These are phyloP conservation scores for Esox niger DNA, from an alignment of 2,113 vertebrate species.

Conservation along the genomic window DNA sequence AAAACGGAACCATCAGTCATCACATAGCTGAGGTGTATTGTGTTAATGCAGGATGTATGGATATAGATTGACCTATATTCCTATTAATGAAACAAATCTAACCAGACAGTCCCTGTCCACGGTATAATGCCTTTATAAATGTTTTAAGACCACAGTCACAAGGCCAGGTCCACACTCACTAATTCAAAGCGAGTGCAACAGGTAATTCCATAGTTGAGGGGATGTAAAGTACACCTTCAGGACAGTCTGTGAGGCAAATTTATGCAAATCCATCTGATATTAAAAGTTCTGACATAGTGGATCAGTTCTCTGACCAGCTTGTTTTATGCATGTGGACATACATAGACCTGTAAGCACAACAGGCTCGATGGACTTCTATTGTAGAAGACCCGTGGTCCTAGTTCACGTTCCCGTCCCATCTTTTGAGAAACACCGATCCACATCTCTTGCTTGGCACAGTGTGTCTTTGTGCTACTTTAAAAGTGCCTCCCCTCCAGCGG, in stretches of 20 bases:
- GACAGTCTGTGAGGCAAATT: not conserved
- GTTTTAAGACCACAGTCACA: constrained; percentile 11
- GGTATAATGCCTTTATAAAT: constrained; percentile 2
- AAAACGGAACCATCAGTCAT: not conserved
- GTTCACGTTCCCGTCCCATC: no score
- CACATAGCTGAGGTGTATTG: not conserved
- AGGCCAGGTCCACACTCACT: not conserved
- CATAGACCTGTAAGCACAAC: no score
- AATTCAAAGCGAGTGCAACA: not conserved
- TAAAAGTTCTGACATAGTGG: not conserved
- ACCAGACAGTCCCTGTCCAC: not conserved
- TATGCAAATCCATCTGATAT: not conserved
- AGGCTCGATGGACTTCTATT: no score
- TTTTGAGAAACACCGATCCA: no score
- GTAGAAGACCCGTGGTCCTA: no score
- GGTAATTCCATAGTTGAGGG: not conserved
- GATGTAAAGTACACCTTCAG: not conserved
- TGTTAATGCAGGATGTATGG: constrained; percentile 2
- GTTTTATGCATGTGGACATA: not conserved
- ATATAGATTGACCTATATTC: constrained; percentile 30
- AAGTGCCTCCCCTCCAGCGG: constrained; percentile 41
- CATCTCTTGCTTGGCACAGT: constrained; percentile 35
- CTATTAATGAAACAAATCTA: constrained; percentile 9
- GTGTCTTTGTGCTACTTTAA: constrained; percentile 51
- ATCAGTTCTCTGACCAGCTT: not conserved